phyloP scores from a whole-genome alignment of 2,113 vertebrate genomes.

The Hemiprocne comata region DNA sequence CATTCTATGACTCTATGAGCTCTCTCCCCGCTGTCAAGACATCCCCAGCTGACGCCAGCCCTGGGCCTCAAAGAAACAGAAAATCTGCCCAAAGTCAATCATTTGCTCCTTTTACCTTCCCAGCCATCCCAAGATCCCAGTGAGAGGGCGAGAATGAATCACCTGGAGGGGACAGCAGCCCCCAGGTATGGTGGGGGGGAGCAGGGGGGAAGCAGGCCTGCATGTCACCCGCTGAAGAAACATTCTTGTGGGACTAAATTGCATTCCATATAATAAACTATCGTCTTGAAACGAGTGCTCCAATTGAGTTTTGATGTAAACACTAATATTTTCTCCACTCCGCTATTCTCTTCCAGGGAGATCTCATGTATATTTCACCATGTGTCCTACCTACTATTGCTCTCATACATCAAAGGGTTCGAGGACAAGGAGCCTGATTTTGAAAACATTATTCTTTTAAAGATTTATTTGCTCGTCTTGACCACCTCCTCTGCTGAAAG shows the following conservation, averaged over 20 bases:
- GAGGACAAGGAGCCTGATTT: constrained; percentile 81
- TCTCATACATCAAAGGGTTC: constrained; percentile 83
- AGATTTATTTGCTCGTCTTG: constrained; percentile 81
- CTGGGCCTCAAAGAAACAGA: neutral
- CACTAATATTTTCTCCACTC: constrained; percentile 78
- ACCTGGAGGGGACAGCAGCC: neutral
- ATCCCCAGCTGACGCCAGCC: neutral
- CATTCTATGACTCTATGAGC: too few relatives aligned
- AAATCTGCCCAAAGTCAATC: neutral
- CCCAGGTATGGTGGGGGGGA: neutral
- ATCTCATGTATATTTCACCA: constrained; percentile 81
- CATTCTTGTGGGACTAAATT: constrained; percentile 66
- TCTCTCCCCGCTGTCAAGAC: neutral
- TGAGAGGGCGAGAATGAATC: neutral
- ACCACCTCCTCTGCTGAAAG: constrained; percentile 75
- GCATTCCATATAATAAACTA: constrained; percentile 76
- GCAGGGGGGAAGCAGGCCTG: neutral
- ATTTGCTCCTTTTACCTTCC: neutral
- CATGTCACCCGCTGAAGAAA: constrained; percentile 21
- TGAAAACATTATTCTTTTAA: constrained; percentile 86
- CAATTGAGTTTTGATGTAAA: constrained; percentile 83
- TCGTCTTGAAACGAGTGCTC: constrained; percentile 74
- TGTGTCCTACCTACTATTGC: constrained; percentile 78
- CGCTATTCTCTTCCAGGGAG: constrained; percentile 69
- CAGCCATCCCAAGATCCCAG: neutral